These are phyloP conservation scores for Stenchaetothrips biformis DNA, from an alignment of 2,888 invertebrate genomes.

Conservation along the genomic window DNA sequence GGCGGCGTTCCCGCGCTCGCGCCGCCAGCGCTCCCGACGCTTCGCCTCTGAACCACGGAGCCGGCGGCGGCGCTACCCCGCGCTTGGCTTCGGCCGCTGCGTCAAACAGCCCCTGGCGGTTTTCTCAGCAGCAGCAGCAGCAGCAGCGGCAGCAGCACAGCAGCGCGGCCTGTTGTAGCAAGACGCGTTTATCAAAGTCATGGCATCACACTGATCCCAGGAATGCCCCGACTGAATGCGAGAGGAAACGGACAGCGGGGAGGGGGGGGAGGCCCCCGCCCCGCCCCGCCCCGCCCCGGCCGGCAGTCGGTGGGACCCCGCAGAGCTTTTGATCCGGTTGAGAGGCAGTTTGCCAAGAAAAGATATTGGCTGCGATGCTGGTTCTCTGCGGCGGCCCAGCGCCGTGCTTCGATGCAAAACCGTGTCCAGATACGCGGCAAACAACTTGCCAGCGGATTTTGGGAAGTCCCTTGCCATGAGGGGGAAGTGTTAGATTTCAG, in stretches of 20 bases:
- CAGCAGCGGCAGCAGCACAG: too few relatives aligned
- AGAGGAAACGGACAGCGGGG: slow-evolving; percentile 7
- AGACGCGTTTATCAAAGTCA: slow-evolving; percentile 16
- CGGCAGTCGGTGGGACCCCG: neutral
- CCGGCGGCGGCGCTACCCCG: neutral
- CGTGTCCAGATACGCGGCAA: too few relatives aligned
- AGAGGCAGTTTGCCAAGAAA: slow-evolving; percentile 10
- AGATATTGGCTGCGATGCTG: too few relatives aligned
- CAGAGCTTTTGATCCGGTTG: slow-evolving; percentile 1
- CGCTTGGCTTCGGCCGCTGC: neutral
- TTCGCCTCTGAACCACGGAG: too few relatives aligned
- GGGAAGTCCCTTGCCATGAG: too few relatives aligned
- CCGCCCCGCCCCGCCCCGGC: neutral
- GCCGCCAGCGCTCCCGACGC: too few relatives aligned
- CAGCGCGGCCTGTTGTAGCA: neutral
- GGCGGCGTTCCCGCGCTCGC: too few relatives aligned
- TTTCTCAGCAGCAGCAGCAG: too few relatives aligned
- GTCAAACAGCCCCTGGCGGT: neutral
- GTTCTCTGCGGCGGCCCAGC: too few relatives aligned
- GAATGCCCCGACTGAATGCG: neutral
- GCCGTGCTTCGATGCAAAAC: too few relatives aligned
- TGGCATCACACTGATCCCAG: slow-evolving; percentile 11
- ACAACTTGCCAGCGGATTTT: too few relatives aligned
- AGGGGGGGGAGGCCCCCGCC: neutral
- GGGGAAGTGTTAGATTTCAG: too few relatives aligned